Conservation (phyloP, 2,888 invertebrate species). For the Caenorhabditis macrosperma region DNA sequence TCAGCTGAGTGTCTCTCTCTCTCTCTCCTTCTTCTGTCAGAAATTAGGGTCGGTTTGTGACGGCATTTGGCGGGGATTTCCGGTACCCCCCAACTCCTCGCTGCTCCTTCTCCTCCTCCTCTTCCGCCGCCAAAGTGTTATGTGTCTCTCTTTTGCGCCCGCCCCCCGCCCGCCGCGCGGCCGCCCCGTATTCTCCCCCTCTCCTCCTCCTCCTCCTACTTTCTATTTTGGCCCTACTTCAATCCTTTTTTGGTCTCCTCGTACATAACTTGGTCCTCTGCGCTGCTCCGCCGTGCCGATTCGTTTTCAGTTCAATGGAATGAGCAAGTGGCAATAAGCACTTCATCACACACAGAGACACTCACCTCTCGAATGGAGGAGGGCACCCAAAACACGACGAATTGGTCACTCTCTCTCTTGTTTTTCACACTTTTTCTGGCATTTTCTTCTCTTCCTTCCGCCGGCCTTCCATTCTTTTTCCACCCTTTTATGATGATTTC, state of each 20-base stretch:
- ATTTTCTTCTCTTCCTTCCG: constrained; percentile 22
- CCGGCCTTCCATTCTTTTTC: neutral
- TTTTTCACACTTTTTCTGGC: neutral
- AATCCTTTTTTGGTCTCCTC: constrained; percentile 4
- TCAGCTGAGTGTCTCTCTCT: constrained; percentile 20
- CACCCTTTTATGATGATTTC: too few species aligned
- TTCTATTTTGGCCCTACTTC: neutral
- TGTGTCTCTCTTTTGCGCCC: neutral
- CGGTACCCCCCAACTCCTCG: constrained; percentile 33
- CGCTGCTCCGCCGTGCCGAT: neutral
- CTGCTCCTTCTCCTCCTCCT: constrained; percentile 7
- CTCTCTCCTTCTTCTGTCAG: constrained; percentile 8
- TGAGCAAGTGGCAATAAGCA: constrained; percentile 49
- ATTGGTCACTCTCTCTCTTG: constrained; percentile 7
- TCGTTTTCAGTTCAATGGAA: constrained; percentile 53
- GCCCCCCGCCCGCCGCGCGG: too few species aligned
- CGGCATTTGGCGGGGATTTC: constrained; percentile 47
- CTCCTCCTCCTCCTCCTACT: constrained; percentile 1
- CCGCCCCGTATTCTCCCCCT: too few species aligned
- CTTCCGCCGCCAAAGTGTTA: constrained; percentile 21
- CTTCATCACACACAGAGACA: constrained; percentile 24
- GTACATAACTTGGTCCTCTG: neutral
- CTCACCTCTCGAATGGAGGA: constrained; percentile 4
- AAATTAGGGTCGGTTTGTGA: constrained; percentile 53
- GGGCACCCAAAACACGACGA: constrained; percentile 18